phyloP scores from a whole-genome alignment of 2,797 vertebrate genomes.

The Halcyon badia region DNA sequence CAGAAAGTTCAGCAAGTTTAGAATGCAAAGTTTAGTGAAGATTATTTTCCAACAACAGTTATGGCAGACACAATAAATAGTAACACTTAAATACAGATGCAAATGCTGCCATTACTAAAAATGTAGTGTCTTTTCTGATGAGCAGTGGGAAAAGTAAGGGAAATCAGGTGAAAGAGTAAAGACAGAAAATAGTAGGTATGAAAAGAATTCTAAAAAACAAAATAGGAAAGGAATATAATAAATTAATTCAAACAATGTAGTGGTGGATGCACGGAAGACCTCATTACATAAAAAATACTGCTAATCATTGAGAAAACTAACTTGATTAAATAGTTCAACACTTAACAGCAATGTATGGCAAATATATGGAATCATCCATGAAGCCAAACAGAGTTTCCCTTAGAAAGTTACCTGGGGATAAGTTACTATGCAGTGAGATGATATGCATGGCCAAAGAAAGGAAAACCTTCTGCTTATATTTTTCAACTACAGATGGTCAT shows the following conservation, averaged over 20 bases:
- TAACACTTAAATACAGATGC: background rate
- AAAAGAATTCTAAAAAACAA: background rate
- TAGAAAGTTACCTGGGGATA: background rate
- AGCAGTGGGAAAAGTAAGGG: background rate
- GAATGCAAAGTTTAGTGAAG: background rate
- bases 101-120: background rate
- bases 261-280: background rate
- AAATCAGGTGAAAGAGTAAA: background rate
- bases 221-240: background rate
- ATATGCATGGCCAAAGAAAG: background rate
- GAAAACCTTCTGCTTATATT: background rate
- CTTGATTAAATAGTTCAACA: background rate
- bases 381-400: background rate
- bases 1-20: background rate
- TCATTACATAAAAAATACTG: background rate
- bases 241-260: background rate
- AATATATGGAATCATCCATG: background rate
- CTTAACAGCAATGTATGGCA: background rate
- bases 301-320: background rate
- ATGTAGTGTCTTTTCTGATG: background rate
- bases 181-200: background rate
- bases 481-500: background rate
- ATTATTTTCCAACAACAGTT: background rate
- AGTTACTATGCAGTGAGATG: background rate
- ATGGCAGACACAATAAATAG: background rate